Conservation (phyloP, 2,888 invertebrate genomes). For the Archips crataeganus region DNA sequence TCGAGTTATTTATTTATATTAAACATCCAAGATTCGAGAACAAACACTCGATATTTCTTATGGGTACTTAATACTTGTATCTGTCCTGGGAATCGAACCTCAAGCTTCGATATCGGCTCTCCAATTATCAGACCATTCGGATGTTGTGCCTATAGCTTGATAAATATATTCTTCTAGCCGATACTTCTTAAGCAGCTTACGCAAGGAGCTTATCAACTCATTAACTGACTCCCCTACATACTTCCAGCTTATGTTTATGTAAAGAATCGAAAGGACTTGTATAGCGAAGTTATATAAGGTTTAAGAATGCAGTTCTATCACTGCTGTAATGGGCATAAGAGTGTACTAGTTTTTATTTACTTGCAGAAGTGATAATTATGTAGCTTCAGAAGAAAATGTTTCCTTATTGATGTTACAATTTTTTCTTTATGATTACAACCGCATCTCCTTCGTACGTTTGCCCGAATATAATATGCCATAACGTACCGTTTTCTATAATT, state of each 20-base stretch:
- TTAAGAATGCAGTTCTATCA: constrained; percentile 53
- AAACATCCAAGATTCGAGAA: too few species aligned
- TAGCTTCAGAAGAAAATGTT: constrained; percentile 15
- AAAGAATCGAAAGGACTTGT: constrained; percentile 16
- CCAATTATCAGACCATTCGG: too few species aligned
- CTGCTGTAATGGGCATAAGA: constrained; percentile 44
- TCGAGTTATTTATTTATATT: too few species aligned
- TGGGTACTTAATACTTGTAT: too few species aligned
- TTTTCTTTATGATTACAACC: not conserved
- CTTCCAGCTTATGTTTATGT: constrained; percentile 19
- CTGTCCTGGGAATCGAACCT: too few species aligned
- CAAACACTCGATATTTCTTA: too few species aligned
- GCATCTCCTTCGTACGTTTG: not conserved
- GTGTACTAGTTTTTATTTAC: constrained; percentile 23
- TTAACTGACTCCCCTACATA: constrained; percentile 7
- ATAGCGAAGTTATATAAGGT: constrained; percentile 13
- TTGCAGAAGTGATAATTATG: constrained; percentile 33
- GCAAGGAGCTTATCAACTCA: not conserved
- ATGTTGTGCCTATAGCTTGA: too few species aligned
- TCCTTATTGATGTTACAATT: constrained; percentile 6
- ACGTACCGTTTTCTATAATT: too few species aligned
- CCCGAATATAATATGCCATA: too few species aligned
- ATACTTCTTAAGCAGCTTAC: not conserved
- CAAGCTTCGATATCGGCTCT: too few species aligned
- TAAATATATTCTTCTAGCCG: too few species aligned